Evolutionary conservation across 2,888 invertebrate genomes (phyloP).

Genomic region (Linnaemya tessellans): DNA sequence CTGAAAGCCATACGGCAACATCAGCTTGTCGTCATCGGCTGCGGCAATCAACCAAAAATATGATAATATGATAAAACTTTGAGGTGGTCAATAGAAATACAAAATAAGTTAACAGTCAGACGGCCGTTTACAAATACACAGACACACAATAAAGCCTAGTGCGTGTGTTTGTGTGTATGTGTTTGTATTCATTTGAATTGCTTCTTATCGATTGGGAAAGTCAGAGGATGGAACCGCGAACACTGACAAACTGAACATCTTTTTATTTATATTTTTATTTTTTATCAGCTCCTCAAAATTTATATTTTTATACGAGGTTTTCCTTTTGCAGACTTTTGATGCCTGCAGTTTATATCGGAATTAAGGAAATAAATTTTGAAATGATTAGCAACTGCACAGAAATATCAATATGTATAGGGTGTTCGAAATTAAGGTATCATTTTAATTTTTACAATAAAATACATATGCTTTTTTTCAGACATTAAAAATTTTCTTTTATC

Average conservation of each 20-base stretch:
- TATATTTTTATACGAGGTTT: constrained; percentile 57
- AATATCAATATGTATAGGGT: constrained; percentile 43
- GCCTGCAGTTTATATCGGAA: constrained; percentile 11
- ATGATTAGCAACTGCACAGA: constrained; percentile 55
- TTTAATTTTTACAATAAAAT: no score
- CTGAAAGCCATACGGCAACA: constrained; percentile 10
- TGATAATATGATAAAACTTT: constrained; percentile 71
- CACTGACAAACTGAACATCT: constrained; percentile 58
- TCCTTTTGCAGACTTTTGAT: constrained; percentile 6
- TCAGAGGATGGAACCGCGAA: constrained; percentile 68
- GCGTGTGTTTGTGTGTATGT: no score
- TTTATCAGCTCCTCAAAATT: constrained; percentile 64
- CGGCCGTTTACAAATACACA: background rate
- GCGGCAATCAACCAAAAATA: constrained; percentile 62
- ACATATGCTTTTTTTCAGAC: no score
- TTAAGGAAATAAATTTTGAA: constrained; percentile 45
- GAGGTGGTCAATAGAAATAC: constrained; percentile 69
- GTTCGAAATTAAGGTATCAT: constrained; percentile 53
- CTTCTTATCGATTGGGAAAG: constrained; percentile 64
- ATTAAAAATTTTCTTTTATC: no score
- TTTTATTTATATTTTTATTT: constrained; percentile 29
- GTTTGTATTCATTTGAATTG: constrained; percentile 55
- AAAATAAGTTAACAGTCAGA: constrained; percentile 38
- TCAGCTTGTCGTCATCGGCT: constrained; percentile 37
- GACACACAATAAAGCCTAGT: background rate